Base-by-base conservation (phyloP, 2,113 vertebrate species). In the Hemibagrus wyckioides region DNA sequence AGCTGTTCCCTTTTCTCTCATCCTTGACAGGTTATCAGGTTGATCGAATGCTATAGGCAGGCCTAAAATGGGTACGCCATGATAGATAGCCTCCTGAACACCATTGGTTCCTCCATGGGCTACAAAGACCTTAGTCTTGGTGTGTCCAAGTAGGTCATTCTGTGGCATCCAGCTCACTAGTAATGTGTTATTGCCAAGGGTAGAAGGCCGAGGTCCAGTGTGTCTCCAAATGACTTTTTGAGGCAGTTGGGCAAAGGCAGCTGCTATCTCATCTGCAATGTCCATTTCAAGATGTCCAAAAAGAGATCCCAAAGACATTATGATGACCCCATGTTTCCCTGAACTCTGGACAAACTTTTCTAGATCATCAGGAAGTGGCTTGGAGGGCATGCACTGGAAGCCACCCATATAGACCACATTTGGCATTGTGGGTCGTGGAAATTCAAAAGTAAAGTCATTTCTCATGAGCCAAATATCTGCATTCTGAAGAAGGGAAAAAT, bases 381-480 rank as follows among this genome's bases (percentile, higher is more conserved):
- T 87, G 23, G 89, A 75, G 14, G 91, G 88, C 63, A 82, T 90
- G 80, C 91, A 91, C 59, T 91, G 91, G 41, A 90, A 91, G 9
- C 91, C 91, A 13, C 88, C 83, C 54, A 91, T 89, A 30, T 91
- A 91, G 41, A 91, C 52, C 0, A 91, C 41, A 69, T 91, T 91
- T 15, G 91, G 89, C 91, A 91, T 89, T 48, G 88, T 90, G 76
- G 90, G 90, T 65, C 88, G 69, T 48, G 90, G 90, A 87, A 89
- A 91, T 50, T 95, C 93, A 92, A 94, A 95, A 39, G 93, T 80
- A 75, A 95, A 94, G 84, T 94, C 91, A 80, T 91, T 94, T 89
- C 94, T 94, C 93, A 94, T 93, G 0, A 94, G 92, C 94, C 94
- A 95, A 44, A 94, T 94, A 50, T 95, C 94, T 84, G 94, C 93